Evolutionary conservation across 1,140 invertebrate species (phyloP).

Genomic region (Apis laboriosa): DNA sequence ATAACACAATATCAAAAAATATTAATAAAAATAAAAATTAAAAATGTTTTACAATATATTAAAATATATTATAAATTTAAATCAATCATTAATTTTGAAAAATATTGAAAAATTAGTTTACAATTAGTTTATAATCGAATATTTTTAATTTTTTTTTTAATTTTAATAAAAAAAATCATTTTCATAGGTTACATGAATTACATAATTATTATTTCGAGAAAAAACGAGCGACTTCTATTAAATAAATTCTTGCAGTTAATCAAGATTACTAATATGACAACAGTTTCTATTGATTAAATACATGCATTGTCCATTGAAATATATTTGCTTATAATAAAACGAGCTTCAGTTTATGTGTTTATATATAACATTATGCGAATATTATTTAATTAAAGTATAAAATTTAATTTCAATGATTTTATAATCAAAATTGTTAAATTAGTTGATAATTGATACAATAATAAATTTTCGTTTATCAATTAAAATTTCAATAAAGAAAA

Average conservation of each 20-base stretch:
- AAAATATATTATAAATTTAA: too few species aligned
- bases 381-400: neutral
- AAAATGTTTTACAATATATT: neutral
- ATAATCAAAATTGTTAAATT: neutral
- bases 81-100: too few species aligned
- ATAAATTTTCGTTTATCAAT: neutral
- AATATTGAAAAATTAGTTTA: too few species aligned
- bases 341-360: neutral
- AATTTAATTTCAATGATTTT: neutral
- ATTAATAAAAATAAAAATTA: neutral
- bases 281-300: conserved; percentile 30
- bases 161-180: neutral
- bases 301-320: conserved; percentile 39
- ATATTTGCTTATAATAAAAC: conserved; percentile 6
- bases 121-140: too few species aligned
- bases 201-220: neutral
- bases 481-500: neutral
- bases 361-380: neutral
- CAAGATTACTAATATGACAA: conserved; percentile 42
- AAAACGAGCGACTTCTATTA: too few species aligned
- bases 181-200: neutral
- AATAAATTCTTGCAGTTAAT: conserved; percentile 48
- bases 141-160: neutral
- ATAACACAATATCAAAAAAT: neutral
- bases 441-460: too few species aligned